Percentiles rank a stretch among this genome's conserved stretches.
These are phyloP conservation scores for Lepidocolaptes lacrymiger DNA, from an alignment of 2,797 vertebrate species.

Conservation along the genomic window DNA sequence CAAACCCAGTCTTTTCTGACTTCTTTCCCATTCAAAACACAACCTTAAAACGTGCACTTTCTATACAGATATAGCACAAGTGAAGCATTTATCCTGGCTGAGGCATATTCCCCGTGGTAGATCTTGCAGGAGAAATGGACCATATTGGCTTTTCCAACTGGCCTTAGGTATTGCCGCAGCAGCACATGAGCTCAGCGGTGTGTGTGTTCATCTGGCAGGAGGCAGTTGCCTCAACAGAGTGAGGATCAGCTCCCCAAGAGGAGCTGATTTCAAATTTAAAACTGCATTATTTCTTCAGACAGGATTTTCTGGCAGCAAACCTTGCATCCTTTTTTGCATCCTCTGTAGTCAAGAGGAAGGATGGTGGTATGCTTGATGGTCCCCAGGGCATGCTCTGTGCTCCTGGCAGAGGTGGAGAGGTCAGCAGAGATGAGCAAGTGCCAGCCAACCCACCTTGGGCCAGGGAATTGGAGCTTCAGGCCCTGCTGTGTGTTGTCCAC, in stretches of 20 bases:
- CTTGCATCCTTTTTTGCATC: not conserved
- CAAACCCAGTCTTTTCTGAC: not conserved
- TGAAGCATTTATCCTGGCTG: not conserved
- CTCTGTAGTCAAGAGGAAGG: not conserved
- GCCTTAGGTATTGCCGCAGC: not conserved
- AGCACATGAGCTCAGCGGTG: not conserved
- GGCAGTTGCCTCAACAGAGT: not conserved
- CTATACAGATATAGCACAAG: not conserved
- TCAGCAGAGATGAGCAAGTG: not conserved
- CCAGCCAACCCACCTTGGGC: fast-evolving
- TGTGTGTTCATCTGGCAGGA: not conserved
- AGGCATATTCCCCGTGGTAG: not conserved
- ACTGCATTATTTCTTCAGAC: not conserved
- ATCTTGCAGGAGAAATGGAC: not conserved
- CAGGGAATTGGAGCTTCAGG: not conserved
- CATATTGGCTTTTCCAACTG: not conserved
- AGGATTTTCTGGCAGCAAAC: not conserved
- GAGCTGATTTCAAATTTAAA: conserved; percentile 4
- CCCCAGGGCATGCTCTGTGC: not conserved
- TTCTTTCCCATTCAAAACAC: not conserved
- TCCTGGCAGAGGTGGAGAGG: not conserved
- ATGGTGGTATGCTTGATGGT: fast-evolving
- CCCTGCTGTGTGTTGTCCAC: not conserved
- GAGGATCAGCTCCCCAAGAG: not conserved
- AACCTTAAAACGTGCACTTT: not conserved